These are phyloP conservation scores for Sinocyclocheilus maitianheensis DNA, from an alignment of 2,113 vertebrate genomes.

Conservation along the genomic window DNA sequence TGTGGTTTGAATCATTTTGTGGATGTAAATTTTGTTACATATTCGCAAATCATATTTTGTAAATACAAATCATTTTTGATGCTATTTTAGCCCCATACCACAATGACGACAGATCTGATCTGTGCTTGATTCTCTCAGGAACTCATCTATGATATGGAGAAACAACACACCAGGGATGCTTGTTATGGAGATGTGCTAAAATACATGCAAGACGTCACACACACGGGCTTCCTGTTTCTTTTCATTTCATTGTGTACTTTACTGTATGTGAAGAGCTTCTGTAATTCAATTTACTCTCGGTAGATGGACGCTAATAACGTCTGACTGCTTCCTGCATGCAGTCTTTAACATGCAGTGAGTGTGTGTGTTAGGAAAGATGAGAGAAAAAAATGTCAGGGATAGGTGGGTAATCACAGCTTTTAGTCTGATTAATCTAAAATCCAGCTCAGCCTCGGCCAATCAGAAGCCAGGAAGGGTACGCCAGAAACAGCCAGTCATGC, in stretches of 20 bases:
- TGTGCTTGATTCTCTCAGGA: not conserved
- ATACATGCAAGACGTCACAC: not conserved
- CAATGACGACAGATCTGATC: not conserved
- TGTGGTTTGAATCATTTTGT: not conserved
- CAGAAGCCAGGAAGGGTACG: not conserved
- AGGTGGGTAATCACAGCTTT: conserved; percentile 34
- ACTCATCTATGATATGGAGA: not conserved
- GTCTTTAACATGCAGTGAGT: not conserved
- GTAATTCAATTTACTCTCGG: not conserved
- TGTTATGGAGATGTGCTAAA: conserved; percentile 15
- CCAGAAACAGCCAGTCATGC: conserved; percentile 18
- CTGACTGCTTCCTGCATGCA: not conserved
- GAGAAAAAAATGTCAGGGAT: not conserved
- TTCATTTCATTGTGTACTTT: not conserved
- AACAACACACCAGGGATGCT: not conserved
- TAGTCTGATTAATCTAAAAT: conserved; percentile 34
- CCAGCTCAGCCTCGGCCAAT: conserved; percentile 1
- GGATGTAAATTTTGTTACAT: not conserved
- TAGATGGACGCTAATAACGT: not conserved
- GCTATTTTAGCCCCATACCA: not conserved
- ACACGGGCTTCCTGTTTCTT: not conserved
- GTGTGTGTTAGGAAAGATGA: conserved; percentile 1
- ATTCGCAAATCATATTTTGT: not conserved
- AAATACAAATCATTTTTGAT: not conserved
- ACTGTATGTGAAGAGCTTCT: not conserved